These are phyloP conservation scores for Ornithoptera priamus DNA, from an alignment of 2,888 invertebrate genomes.

Conservation along the genomic window DNA sequence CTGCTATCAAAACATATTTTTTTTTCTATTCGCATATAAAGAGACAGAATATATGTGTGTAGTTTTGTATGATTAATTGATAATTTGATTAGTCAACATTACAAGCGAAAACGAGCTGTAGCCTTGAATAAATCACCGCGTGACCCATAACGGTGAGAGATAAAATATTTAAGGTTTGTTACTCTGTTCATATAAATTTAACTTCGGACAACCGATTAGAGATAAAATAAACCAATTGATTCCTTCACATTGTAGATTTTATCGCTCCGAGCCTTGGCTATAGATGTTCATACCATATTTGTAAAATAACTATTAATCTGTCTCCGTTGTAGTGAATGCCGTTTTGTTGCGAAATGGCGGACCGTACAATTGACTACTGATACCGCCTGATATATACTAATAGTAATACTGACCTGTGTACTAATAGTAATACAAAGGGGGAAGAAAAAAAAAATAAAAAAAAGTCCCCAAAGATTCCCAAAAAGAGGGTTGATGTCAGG, in stretches of 20 bases:
- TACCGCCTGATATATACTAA: background rate
- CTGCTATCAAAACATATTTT: background rate
- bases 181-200: conserved; percentile 5
- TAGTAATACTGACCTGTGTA: no score
- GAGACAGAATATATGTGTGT: no score
- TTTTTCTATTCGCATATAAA: background rate
- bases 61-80: background rate
- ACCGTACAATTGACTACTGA: background rate
- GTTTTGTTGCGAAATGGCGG: conserved; percentile 1
- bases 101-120: background rate
- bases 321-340: conserved; percentile 1
- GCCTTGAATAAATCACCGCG: background rate
- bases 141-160: conserved; percentile 4
- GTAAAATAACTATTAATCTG: conserved; percentile 6
- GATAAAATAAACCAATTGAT: conserved; percentile 5
- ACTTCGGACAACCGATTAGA: conserved; percentile 1
- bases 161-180: background rate
- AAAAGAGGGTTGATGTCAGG: no score
- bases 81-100: background rate
- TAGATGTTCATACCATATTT: conserved; percentile 11
- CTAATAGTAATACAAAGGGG: no score
- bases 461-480: no score
- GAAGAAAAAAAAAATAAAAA: no score
- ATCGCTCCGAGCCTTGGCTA: conserved; percentile 3
- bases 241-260: conserved; percentile 8